Base-by-base conservation (phyloP, 2,113 vertebrate genomes). In the Lepus timidus region DNA sequence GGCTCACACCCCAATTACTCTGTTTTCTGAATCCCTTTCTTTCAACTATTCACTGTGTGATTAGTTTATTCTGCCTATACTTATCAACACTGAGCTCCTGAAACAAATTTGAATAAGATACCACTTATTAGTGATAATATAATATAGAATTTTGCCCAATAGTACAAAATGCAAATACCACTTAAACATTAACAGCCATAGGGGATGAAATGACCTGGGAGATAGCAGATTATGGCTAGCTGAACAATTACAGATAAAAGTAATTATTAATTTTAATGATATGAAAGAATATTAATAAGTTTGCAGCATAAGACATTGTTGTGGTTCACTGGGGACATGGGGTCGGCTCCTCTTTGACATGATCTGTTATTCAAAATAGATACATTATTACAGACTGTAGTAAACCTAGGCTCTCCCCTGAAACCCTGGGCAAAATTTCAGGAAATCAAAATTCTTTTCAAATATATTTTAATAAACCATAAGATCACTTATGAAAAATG, bases 381-480 rank as follows among this genome's bases (percentile, higher is more conserved):
- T 22, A 55, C 12, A 51, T 33, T n/a, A 55, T 75, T 73, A 82
- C 0, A 29, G 49, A 93, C 2, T 85, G 13, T 22, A 55, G 36
- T 78, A 61, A 91, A 68, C 17, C 8, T 33, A 76, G 16, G 44
- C 8, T 17, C 33, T 64, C 29, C 65, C 20, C 61, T 51, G 44
- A 81, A 80, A 6, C 10, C 19, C 6, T 39, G 0, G 2, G n/a
- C 23, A 36, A 36, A 87, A 73, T 20, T 67, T 82, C 49, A 36
- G 25, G n/a, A 85, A 71, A 75, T 78, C 36, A 85, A 79, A 14
- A 89, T 67, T 55, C 29, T 64, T 88, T 85, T 62, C 80, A 2
- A 71, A 68, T 62, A 94, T 81, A 87, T 87, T 88, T 88, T 52
- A 83, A 65, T 55, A 39, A 82, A 90, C 75, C 44, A 39, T 39